Evolutionary conservation across 2,888 invertebrate species (phyloP), one percentile per base, ranked within the genome.

Genomic region (Latheticus oryzae): DNA sequence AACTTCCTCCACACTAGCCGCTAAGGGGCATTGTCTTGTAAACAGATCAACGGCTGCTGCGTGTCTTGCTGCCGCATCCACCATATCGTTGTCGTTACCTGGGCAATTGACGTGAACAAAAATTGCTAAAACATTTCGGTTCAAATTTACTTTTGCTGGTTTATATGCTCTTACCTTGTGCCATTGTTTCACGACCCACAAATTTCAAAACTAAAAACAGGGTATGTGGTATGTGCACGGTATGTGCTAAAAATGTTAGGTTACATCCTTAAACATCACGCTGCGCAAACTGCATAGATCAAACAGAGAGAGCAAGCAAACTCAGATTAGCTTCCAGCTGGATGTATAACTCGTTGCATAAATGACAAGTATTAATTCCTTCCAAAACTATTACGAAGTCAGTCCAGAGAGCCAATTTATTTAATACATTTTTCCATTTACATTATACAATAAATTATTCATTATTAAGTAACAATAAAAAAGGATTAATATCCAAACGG

Each of bases 111-210:
- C 7, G 21, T 38, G 38, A 19, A 8, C 38, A 21, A 38, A 5
- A 19, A 8, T 38, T 38, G 19, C 38, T 38, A 38, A 38, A 38
- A 38, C 21, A 38, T 5, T 38, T 38, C 38, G 21, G 38, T 38
- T 38, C 17, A 38, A 38, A 38, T 38, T 38, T 38, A 38, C 19
- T 38, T 38, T 38, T 38, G 42, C 42, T 42, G 42, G 42, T 42
- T 42, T 24, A 26, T 26, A 26, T 42, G 42, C 26, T 42, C 26
- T 23, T 42, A 26, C 42, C 26, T 13, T 42, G 2, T 42, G 26
- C 21, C 21, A 21, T 38, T 17, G 4, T 38, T 38, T 38, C 21
- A 21, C 23, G 38, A 38, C 23, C 9, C 38, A 15, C 16, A 35
- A 35, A 35, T 35, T 35, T 11, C 28, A 35, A 35, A 11, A 8